Evolutionary conservation across 2,888 invertebrate species (phyloP), one percentile per base, ranked within the genome.

Genomic region (Rhamphomyia laevipes): DNA sequence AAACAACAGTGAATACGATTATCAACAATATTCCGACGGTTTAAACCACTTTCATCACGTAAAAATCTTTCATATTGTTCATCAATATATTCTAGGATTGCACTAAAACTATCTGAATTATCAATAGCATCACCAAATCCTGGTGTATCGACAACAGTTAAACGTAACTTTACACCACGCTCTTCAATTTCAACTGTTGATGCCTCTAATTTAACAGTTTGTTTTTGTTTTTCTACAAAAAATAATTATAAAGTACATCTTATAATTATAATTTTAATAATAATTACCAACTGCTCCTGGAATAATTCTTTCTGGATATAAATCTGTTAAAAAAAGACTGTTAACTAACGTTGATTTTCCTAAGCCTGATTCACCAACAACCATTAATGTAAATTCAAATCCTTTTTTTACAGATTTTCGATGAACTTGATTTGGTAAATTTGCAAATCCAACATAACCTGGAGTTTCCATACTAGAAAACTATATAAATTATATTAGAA

Each of bases 141-240:
- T 1, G 95, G 95, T 6, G 95, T 95, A 68, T 96, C 95, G 1
- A 95, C 93, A 3, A 91, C 92, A 1, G 95, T 95, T 50, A 95
- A 73, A 38, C 94, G 80, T 46, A 95, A 74, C 65, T 94, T 94
- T 0, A 95, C 94, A 1, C 95, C 95, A 52, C 91, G 77, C 67
- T 95, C 95, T 72, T 95, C 95, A 55, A 96, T 95, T 73, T 96
- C 95, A 10, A 95, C 89, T 31, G 95, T 93, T n/a, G 93, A 93
- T 33, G 94, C 93, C 64, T 94, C 94, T 43, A 96, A 73, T 66
- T 90, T 87, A 2, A 96, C 92, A 1, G 94, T 95, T 68, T 92
- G 90, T 63, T 87, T 86, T 51, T 86, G 84, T 73, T 89, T 89
- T 67, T 92, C 92, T 89, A 66, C 17, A 69, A 56, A 45, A 51